phyloP scores from a whole-genome alignment of 37 sponge, comb jelly and placozoan genomes.

The Chondrosia reniformis region DNA sequence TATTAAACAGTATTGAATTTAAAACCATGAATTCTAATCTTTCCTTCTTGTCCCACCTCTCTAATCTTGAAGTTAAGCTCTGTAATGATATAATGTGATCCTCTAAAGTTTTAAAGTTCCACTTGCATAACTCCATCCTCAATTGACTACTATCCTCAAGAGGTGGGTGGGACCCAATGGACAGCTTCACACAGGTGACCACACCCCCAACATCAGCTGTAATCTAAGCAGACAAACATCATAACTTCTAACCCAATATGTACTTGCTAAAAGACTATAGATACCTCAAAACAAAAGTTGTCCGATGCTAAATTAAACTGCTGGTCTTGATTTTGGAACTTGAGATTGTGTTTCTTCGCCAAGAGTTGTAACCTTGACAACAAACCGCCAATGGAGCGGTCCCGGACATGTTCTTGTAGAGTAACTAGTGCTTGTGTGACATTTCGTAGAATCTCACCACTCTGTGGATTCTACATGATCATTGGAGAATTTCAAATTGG shows the following conservation, averaged over 20 bases:
- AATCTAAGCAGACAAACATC: too few relatives aligned
- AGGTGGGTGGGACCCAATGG: neutral
- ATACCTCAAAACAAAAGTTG: neutral
- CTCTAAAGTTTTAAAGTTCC: conserved; percentile 6
- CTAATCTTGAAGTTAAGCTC: neutral
- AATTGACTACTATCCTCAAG: neutral
- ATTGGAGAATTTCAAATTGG: too few relatives aligned
- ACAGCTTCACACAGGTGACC: conserved; percentile 1
- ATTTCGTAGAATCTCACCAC: neutral
- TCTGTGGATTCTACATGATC: too few relatives aligned
- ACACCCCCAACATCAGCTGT: neutral
- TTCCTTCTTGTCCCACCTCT: neutral
- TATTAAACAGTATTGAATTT: too few relatives aligned
- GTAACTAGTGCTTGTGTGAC: neutral
- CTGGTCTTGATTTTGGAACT: neutral
- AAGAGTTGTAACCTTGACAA: neutral
- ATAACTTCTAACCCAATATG: too few relatives aligned
- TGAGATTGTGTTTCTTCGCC: conserved; percentile 13
- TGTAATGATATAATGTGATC: conserved; percentile 1
- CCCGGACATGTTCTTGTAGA: conserved; percentile 10
- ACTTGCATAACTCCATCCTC: neutral
- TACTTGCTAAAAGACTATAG: too few relatives aligned
- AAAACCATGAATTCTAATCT: too few relatives aligned
- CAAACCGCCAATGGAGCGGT: neutral
- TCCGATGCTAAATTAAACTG: neutral